Base-by-base conservation (phyloP, 2,797 vertebrate species). In the Lagorchestes hirsutus region DNA sequence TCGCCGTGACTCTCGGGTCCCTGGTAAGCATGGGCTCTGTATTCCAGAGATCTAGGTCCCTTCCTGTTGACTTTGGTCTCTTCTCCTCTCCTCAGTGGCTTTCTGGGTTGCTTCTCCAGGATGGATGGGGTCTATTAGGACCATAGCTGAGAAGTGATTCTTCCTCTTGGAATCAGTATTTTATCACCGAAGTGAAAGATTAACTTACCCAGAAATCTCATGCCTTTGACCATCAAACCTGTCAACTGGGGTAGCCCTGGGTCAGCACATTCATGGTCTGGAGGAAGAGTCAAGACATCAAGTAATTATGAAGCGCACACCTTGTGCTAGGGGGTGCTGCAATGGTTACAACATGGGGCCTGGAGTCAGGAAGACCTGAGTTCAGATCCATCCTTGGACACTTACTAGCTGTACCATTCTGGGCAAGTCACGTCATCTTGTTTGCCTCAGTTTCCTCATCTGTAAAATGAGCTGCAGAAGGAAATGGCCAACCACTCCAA, bases 1-100 rank as follows among this genome's bases (percentile, higher is more conserved):
- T 97, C 93, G 93, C 95, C 91, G 13, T 96, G 28, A 31, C 95
- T 91, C 40, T 13, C 14, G 92, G 92, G 27, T 55, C 97, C 59
- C 97, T 93, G 0, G 97, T 97, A 94, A 95, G 96, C 94, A 50
- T 14, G 22, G 54, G 9, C 27, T 94, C 28, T 57, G 57, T 11
- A 28, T 54, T 92, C 55, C 31, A 87, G 12, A 96, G 24, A 0
- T 18, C 46, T 82, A 46, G 54, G 28, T 95, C 87, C 34, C 96
- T 46, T 94, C 52, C 67, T 24, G 50, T 29, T 11, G 96, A 90
- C 31, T 54, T 52, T n/a, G 8, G 14, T 27, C 34, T 22, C 57
- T 58, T 90, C 12, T 4, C 34, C 22, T 92, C 34, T 31, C 91
- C 3, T 91, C 28, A 27, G 31, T 82, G 0, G 6, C 54, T 28